These are phyloP conservation scores for Plagodis pulveraria DNA, from an alignment of 2,888 invertebrate genomes.

Conservation along the genomic window DNA sequence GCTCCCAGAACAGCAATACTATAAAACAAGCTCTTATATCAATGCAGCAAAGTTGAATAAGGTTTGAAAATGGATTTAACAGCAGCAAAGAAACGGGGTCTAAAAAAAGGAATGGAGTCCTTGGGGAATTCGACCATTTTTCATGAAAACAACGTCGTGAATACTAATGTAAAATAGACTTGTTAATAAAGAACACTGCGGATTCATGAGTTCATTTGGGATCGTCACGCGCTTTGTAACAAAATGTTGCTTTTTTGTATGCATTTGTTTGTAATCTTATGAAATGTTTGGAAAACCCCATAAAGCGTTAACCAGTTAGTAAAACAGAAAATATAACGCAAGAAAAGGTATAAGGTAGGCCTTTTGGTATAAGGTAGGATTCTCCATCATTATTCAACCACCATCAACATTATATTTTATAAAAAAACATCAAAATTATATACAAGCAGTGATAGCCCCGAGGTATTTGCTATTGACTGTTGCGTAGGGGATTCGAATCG, in stretches of 20 bases:
- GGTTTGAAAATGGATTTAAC: constrained; percentile 6
- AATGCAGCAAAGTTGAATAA: constrained; percentile 32
- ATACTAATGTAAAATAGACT: constrained; percentile 57
- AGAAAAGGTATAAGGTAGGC: too few relatives aligned
- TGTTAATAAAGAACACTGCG: constrained; percentile 43
- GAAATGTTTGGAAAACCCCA: neutral
- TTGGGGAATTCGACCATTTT: constrained; percentile 63
- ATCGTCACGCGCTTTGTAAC: constrained; percentile 12
- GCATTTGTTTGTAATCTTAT: constrained; percentile 17
- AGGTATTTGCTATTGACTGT: too few relatives aligned
- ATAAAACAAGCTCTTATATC: constrained; percentile 13
- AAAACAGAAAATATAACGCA: too few relatives aligned
- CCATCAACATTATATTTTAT: too few relatives aligned
- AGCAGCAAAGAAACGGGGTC: constrained; percentile 39
- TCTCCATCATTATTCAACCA: too few relatives aligned
- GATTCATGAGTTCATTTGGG: constrained; percentile 33
- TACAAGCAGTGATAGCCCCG: too few relatives aligned
- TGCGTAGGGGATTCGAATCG: too few relatives aligned
- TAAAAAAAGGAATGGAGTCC: constrained; percentile 53
- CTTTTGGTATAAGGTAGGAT: too few relatives aligned
- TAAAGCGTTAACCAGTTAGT: too few relatives aligned
- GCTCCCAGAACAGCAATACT: neutral
- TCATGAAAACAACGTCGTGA: constrained; percentile 64
- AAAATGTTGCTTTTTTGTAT: constrained; percentile 8
- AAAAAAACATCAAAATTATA: too few relatives aligned